Evolutionary conservation across 2,113 vertebrate species (phyloP), one percentile per base, ranked within the genome.

Genomic region (Amazona guildingii): DNA sequence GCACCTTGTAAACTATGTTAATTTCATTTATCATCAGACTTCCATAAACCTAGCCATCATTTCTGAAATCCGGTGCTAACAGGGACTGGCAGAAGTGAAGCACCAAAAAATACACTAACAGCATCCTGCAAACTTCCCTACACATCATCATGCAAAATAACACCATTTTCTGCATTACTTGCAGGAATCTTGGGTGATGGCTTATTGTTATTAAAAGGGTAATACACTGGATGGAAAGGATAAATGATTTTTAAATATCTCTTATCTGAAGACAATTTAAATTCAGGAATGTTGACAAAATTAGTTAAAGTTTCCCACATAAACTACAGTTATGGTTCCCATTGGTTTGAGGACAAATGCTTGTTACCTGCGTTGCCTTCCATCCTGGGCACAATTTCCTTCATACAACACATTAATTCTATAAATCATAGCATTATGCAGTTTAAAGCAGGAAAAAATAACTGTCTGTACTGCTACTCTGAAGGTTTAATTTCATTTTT

Each of bases 101-200:
- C 31, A 29, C 16, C 57, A 35, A 63, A 29, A 33, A 59, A 35
- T 2, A 19, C 29, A 33, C 14, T 17, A 21, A 23, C 10, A 46
- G 9, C 8, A n/a, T 23, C 39, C 61, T 31, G 9, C 19, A 68
- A 12, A 9, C 19, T 46, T 72, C 10, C 41, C 33, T 39, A 15
- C 27, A 29, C 8, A 24, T 10, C 51, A 4, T 39, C 7, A 3
- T 33, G 48, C 37, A 55, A 6, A 62, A 54, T 21, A 73, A 35
- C 17, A 48, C 9, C 20, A 19, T 75, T 39, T 41, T n/a, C 81
- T 54, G 51, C 29, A 5, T 13, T 76, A 54, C 63, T 41, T 43
- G 3, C 8, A 10, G 39, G n/a, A 46, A 35, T 24, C 62, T 59
- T 0, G 0, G 17, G 23, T 46, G 44, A 19, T 2, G 13, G 8